Evolutionary conservation across 2,888 invertebrate species (phyloP).

Genomic region (Chironomus tentans): DNA sequence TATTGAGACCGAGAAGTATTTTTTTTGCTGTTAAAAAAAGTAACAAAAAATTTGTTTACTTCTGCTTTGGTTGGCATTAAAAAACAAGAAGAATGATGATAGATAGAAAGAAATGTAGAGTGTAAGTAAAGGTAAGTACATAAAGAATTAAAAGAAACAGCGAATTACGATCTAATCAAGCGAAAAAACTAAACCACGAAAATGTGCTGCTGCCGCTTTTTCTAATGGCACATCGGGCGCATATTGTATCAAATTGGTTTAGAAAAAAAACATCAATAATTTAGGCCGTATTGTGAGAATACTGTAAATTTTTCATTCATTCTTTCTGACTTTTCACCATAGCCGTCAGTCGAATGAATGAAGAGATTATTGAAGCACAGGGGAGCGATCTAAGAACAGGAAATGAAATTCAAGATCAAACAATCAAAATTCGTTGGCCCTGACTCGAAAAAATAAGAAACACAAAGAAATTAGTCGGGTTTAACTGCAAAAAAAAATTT

Average conservation of each 20-base stretch:
- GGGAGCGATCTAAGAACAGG: too few species aligned
- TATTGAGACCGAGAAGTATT: conserved; percentile 1
- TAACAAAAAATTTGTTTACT: neutral
- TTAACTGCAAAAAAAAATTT: neutral
- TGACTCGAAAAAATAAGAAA: neutral
- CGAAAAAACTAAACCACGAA: conserved; percentile 24
- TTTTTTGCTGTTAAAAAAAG: neutral
- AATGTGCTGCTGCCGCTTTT: neutral
- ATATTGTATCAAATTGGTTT: conserved; percentile 1
- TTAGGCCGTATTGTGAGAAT: neutral
- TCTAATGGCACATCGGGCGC: neutral
- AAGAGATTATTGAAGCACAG: too few species aligned
- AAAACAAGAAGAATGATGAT: neutral
- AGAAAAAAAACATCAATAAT: neutral
- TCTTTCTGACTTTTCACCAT: neutral
- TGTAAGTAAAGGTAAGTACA: neutral
- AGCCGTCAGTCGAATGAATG: too few species aligned
- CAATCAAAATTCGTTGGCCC: too few species aligned
- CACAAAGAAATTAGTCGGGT: neutral
- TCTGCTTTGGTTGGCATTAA: neutral
- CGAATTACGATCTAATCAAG: conserved; percentile 23
- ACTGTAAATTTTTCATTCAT: neutral
- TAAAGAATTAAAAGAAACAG: conserved; percentile 17
- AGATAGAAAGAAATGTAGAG: neutral
- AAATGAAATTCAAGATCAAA: too few species aligned